Base-by-base conservation (phyloP, 2,797 vertebrate species). In the Thunnus albacares region DNA sequence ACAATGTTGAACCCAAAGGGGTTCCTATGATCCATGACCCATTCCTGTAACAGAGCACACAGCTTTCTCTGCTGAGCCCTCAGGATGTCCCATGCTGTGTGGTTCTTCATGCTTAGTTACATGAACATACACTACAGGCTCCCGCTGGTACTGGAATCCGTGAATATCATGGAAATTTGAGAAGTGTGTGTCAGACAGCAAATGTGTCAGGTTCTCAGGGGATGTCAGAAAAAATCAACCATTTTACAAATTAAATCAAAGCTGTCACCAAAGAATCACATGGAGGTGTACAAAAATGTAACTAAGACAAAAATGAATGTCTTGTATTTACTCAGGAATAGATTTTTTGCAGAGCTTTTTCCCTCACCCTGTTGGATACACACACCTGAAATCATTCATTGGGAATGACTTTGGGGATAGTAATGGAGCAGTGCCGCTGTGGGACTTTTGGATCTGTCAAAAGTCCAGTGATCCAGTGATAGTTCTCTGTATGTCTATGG, bases 61-160 rank as follows among this genome's bases (percentile, higher is more conserved):
- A 73, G 61, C n/a, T n/a, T 20, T 15, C n/a, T 65, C 43, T 58
- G 62, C 41, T 49, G 61, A 65, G 63, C 55, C 41, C 28, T 70
- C 22, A 52, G 55, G 30, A 51, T 15, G 22, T 22, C 22, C 65
- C 63, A 43, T 41, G 45, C 45, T 60, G 62, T 28, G 43, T n/a
- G 14, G 33, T 14, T 30, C 33, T 43, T 43, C 63, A 30, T 59
- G 63, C 55, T 41, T n/a, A 51, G 13, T 59, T 66, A 33, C 30
- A 52, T 41, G 24, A 59, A 30, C 43, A 67, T 62, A 58, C 14
- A 41, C 33, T 13, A 5, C 45, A 59, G 24, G 9, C 55, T 59
- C 63, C 45, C 33, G 26, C 33, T 22, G 45, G 2, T 28, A 20
- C 22, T n/a, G 33, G 53, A 59, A 59, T 51, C 30, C n/a, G 24